phyloP scores from a whole-genome alignment of 1,140 invertebrate genomes.

The Vanessa tameamea region DNA sequence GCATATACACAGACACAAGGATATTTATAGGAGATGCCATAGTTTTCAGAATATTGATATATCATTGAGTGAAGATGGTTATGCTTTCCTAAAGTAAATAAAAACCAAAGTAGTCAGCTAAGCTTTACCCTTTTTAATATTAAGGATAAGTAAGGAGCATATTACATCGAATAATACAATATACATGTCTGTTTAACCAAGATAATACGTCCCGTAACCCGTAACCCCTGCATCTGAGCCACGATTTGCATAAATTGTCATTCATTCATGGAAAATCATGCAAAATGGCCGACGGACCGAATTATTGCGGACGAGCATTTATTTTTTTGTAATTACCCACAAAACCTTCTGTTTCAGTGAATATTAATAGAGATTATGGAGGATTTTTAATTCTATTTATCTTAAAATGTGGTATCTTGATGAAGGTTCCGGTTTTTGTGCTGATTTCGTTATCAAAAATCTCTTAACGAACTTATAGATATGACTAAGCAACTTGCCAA shows the following conservation, averaged over 20 bases:
- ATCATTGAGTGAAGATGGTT: too few relatives aligned
- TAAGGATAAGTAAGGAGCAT: neutral
- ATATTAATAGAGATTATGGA: constrained; percentile 6
- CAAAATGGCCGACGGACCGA: constrained; percentile 14
- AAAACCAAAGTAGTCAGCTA: too few relatives aligned
- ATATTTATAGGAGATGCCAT: too few relatives aligned
- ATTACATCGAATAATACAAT: constrained; percentile 11
- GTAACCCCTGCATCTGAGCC: constrained; percentile 14
- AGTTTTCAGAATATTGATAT: too few relatives aligned
- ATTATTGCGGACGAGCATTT: constrained; percentile 12
- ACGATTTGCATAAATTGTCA: constrained; percentile 19
- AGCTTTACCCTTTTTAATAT: neutral
- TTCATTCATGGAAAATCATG: constrained; percentile 25
- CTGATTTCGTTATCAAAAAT: too few relatives aligned
- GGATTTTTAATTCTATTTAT: neutral
- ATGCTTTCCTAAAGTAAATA: too few relatives aligned
- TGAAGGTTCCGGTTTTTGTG: neutral
- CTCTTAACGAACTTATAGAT: too few relatives aligned
- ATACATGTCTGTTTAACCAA: constrained; percentile 13
- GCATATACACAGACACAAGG: too few relatives aligned
- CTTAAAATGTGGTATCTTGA: neutral
- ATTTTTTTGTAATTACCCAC: constrained; percentile 15
- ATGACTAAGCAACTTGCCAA: too few relatives aligned
- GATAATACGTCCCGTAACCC: constrained; percentile 11
- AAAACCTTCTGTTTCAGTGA: constrained; percentile 2